These are phyloP conservation scores for Astyanax mexicanus DNA, from an alignment of 2,797 vertebrate species.

Conservation along the genomic window DNA sequence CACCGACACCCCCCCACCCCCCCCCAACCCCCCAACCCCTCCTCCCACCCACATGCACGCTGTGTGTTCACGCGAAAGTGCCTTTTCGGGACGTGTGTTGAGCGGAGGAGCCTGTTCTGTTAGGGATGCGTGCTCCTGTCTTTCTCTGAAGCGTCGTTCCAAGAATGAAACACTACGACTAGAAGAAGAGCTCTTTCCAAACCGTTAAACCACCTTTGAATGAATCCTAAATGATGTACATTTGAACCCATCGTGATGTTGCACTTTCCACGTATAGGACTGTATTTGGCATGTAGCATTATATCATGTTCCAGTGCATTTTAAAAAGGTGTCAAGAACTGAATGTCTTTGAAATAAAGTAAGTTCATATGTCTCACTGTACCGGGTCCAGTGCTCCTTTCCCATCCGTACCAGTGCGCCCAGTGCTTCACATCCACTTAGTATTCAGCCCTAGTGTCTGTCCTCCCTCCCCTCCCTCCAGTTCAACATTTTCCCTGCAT, in stretches of 20 bases:
- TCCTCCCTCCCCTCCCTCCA: not conserved
- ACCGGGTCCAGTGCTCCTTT: conserved; percentile 58
- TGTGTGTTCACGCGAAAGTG: conserved; percentile 85
- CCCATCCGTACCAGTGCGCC: not conserved
- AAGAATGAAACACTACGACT: conserved; percentile 52
- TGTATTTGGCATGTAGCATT: conserved; percentile 98
- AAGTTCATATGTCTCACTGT: conserved; percentile 83
- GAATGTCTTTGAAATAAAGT: conserved; percentile 97
- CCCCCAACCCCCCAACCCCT: conserved; percentile 27
- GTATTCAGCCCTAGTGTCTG: not conserved
- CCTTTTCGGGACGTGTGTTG: conserved; percentile 81
- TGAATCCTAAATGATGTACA: conserved; percentile 80
- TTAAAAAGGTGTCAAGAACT: conserved; percentile 87
- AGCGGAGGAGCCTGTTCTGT: conserved; percentile 54
- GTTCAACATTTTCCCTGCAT: not conserved
- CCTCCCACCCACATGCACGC: conserved; percentile 56
- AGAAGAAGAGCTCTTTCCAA: conserved; percentile 57
- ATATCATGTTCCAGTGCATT: conserved; percentile 89
- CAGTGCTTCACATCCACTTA: not conserved
- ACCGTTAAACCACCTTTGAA: conserved; percentile 67
- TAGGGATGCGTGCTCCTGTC: conserved; percentile 74
- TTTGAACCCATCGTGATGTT: conserved; percentile 94
- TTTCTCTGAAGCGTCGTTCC: conserved; percentile 66
- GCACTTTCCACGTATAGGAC: conserved; percentile 98
- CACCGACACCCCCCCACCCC: conserved; percentile 35